Base-by-base conservation (phyloP, 1,140 invertebrate genomes). In the Rhynchophorus ferrugineus region DNA sequence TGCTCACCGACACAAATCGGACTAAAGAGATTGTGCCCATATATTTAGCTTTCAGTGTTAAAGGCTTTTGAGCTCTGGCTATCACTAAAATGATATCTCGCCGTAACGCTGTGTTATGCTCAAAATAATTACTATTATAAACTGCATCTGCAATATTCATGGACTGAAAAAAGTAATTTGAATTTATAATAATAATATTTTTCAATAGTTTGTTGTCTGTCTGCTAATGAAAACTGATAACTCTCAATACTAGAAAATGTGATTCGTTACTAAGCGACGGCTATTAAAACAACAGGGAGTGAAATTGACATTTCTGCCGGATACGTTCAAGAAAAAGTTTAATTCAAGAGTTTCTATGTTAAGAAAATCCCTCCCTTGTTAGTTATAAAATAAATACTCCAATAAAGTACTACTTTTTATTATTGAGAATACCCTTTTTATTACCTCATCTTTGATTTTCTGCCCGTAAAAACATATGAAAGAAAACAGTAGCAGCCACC, bases 101-200 rank as follows among this genome's bases (percentile, higher is more conserved):
- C 34, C 43, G n/a, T 17, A 44, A 14, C n/a, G 33, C 14, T 8
- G 24, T 11, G 11, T 18, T 7, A 9, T 33, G 5, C 1, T 17
- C n/a, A 1, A 2, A 13, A 9, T 48, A 54, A 9, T 52, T 20
- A 19, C 49, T 52, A 13, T 52, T 36, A 33, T 39, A 52, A 34
- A 52, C 42, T 24, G 41, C 13, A 1, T 36, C 24, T 14, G 37
- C 49, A 14, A 52, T 19, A 9, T 44, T 52, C 3, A 44, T n/a
- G 11, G 43, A 41, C 49, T 52, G 20, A 45, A 33, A 45, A 3
- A 2, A 44, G 29, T 9, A 8, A 44, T 8, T 6, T 19, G 3
- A 19, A 6, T 20, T 17, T 7, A 17, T 43, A 19, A 19, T 7
- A 43, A 20, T 17, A 17, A 17, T 43, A 6, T 6, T 17, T 43